Evolutionary conservation across 1,140 invertebrate species (phyloP), one percentile per base, ranked within the genome.

Genomic region (Harpegnathos saltator): DNA sequence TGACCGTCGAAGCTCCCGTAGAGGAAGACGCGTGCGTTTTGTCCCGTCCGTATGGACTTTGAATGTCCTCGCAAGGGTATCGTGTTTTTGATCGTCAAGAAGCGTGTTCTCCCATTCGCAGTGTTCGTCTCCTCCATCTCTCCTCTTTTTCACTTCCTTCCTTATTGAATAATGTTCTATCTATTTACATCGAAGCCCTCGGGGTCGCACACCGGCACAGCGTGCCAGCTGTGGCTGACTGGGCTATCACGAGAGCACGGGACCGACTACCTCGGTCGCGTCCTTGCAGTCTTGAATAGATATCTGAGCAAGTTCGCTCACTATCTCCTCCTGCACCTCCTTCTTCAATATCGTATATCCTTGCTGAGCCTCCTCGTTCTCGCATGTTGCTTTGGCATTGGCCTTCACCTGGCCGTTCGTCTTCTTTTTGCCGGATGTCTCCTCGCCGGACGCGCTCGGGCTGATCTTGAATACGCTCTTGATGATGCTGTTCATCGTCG

Each of bases 221-320:
- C 44, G 73, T 72, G 83, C 26, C 44, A 78, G 83, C 81, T 78
- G 52, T 54, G 82, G 38, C 38, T 44, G 72, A 82, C 81, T 85
- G 88, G 80, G 84, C 88, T 93, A 93, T 93, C 92, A 93, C 91
- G 91, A 93, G 82, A 92, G 85, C 61, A 93, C 90, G 54, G 89
- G 84, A 61, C 87, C 86, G 65, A 90, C 72, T 11, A 44, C n/a
- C 26, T 93, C 90, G 65, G 85, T 82, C 29, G 86, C 84, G n/a
- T 92, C 91, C 63, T 91, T 92, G 84, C 92, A 93, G 87, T 93
- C 93, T 90, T 92, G 89, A 85, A 94, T 92, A 9, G 90, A 89
- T 83, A 93, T 69, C 65, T 93, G 91, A 77, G 90, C 85, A 17
- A 92, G 86, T 29, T 92, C 91, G 44, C 82, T 90, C 38, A 73